Percentiles rank a stretch among this genome's conserved stretches.
phyloP scores from a whole-genome alignment of 2,888 invertebrate species.

The Galeopsomyia nigrocyanea region DNA sequence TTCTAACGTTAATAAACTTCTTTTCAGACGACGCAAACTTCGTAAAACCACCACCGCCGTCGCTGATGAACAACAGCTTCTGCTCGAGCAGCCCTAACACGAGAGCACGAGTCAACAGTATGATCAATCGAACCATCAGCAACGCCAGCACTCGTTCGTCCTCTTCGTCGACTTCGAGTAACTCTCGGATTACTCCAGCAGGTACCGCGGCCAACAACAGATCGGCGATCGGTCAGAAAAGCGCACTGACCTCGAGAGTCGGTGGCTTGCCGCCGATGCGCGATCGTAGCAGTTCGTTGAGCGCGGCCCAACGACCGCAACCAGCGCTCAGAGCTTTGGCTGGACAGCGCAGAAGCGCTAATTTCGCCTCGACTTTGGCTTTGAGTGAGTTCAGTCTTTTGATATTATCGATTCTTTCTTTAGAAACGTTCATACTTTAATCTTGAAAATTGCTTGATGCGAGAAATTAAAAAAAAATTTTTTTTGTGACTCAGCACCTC shows the following conservation, averaged over 20 bases:
- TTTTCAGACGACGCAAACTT: conserved; percentile 22
- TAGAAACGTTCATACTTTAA: too few species aligned
- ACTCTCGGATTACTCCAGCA: too few species aligned
- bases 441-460: too few species aligned
- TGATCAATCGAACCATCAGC: conserved; percentile 21
- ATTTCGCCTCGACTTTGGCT: too few species aligned
- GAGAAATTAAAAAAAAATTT: too few species aligned
- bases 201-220: too few species aligned
- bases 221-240: too few species aligned
- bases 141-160: neutral
- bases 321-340: neutral
- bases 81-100: conserved; percentile 16
- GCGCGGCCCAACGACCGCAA: neutral
- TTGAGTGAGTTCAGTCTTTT: too few species aligned
- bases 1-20: neutral
- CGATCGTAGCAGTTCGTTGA: conserved; percentile 32
- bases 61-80: conserved; percentile 39
- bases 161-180: too few species aligned
- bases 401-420: too few species aligned
- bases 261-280: conserved; percentile 7
- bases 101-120: neutral
- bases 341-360: too few species aligned
- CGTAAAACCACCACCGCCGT: conserved; percentile 11
- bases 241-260: neutral
- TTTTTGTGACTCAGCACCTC: conserved; percentile 12